Percentiles rank a stretch among this genome's conserved stretches.
Evolutionary conservation across 2,888 invertebrate species (phyloP).

Genomic region (Anorthoa munda): DNA sequence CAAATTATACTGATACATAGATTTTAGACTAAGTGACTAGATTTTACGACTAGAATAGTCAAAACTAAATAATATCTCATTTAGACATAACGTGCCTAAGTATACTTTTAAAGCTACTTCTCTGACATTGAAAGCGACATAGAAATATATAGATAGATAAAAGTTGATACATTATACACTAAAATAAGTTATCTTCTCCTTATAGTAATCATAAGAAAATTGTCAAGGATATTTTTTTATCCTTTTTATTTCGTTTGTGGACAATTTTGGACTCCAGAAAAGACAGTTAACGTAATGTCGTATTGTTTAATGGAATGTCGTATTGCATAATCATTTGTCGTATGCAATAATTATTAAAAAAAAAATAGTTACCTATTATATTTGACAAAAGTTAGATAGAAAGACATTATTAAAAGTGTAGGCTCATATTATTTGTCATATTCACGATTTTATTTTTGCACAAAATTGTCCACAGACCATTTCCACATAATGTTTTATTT

Average conservation of each 20-base stretch:
- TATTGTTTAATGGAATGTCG: constrained; percentile 46
- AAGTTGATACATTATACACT: constrained; percentile 83
- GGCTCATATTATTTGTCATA: background rate
- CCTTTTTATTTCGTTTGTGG: constrained; percentile 64
- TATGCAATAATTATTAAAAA: background rate
- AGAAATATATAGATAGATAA: constrained; percentile 85
- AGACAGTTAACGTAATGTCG: constrained; percentile 4
- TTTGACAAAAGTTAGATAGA: background rate
- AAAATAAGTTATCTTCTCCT: constrained; percentile 86
- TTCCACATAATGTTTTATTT: constrained; percentile 54
- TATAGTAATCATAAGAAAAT: constrained; percentile 90
- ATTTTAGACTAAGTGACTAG: constrained; percentile 69
- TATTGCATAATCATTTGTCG: constrained; percentile 16
- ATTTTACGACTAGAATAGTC: constrained; percentile 70
- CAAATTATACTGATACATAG: constrained; percentile 65
- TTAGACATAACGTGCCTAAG: constrained; percentile 66
- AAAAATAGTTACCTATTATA: background rate
- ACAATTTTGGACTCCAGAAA: constrained; percentile 51
- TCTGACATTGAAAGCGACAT: constrained; percentile 89
- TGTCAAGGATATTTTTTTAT: constrained; percentile 74
- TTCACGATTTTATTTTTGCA: background rate
- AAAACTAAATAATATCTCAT: constrained; percentile 68
- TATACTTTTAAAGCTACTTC: constrained; percentile 73
- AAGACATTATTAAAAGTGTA: background rate
- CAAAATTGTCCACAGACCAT: constrained; percentile 59